Evolutionary conservation across 2,113 vertebrate genomes (phyloP).

Genomic region (Leptobrachium ailaonicum): DNA sequence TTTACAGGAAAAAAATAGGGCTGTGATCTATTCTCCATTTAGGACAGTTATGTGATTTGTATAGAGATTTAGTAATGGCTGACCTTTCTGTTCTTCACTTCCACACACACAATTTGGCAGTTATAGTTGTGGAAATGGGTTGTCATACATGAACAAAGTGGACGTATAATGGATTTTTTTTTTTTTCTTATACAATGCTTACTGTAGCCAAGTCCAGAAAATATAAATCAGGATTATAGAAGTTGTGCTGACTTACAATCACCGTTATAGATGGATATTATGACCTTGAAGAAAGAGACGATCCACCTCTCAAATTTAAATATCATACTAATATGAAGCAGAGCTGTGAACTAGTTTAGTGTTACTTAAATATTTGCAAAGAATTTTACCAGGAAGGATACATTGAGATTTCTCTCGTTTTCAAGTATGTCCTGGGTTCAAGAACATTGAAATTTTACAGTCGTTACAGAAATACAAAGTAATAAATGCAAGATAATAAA

Average conservation of each 20-base stretch:
- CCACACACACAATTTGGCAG: constrained; percentile 7
- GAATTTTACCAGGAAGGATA: too few species aligned
- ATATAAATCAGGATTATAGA: neutral
- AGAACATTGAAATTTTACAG: too few species aligned
- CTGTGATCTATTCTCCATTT: neutral
- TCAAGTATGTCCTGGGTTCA: too few species aligned
- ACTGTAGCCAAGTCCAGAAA: neutral
- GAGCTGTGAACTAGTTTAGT: too few species aligned
- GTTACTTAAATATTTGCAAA: too few species aligned
- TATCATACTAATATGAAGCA: too few species aligned
- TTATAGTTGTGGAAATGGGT: neutral
- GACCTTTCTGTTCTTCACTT: neutral
- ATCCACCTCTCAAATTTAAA: too few species aligned
- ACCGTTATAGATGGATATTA: neutral
- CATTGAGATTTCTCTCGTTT: too few species aligned
- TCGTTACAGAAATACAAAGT: too few species aligned
- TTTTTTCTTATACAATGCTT: neutral
- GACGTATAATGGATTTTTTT: neutral
- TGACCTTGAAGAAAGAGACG: neutral
- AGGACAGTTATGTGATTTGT: constrained; percentile 1
- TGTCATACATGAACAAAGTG: neutral
- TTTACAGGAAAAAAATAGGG: constrained; percentile 5
- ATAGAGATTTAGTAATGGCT: neutral
- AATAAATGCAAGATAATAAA: too few species aligned
- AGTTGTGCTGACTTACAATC: neutral